These are phyloP conservation scores for Hydropsyche betteni DNA, from an alignment of 2,888 invertebrate species.

Conservation along the genomic window DNA sequence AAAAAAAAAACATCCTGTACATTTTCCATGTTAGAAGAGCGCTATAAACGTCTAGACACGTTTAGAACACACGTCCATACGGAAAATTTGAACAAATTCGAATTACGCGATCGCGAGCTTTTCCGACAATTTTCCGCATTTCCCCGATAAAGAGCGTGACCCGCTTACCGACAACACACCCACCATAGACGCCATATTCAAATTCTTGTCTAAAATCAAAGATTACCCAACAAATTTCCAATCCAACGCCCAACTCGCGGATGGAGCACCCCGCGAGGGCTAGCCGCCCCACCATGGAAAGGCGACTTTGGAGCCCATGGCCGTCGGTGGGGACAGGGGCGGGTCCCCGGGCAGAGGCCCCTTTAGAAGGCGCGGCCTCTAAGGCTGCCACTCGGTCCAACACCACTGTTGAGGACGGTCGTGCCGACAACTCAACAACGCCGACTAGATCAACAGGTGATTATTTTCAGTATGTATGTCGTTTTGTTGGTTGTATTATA, in stretches of 20 bases:
- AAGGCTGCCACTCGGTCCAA: neutral
- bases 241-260: too few relatives aligned
- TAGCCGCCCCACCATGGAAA: neutral
- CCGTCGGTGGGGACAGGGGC: neutral
- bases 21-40: too few relatives aligned
- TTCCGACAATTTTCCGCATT: neutral
- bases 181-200: too few relatives aligned
- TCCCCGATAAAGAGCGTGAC: constrained; percentile 12
- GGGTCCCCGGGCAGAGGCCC: neutral
- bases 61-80: too few relatives aligned
- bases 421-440: neutral
- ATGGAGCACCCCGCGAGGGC: neutral
- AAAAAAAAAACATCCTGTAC: too few relatives aligned
- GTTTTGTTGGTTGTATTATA: too few relatives aligned
- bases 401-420: constrained; percentile 9
- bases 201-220: too few relatives aligned
- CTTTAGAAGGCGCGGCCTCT: neutral
- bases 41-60: too few relatives aligned
- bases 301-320: neutral
- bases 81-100: constrained; percentile 31
- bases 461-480: neutral
- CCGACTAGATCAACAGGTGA: constrained; percentile 5
- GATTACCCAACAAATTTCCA: too few relatives aligned
- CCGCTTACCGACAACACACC: neutral
- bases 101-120: constrained; percentile 14